These are phyloP conservation scores for Hipposideros larvatus DNA, from an alignment of 2,797 vertebrate genomes.

Conservation along the genomic window DNA sequence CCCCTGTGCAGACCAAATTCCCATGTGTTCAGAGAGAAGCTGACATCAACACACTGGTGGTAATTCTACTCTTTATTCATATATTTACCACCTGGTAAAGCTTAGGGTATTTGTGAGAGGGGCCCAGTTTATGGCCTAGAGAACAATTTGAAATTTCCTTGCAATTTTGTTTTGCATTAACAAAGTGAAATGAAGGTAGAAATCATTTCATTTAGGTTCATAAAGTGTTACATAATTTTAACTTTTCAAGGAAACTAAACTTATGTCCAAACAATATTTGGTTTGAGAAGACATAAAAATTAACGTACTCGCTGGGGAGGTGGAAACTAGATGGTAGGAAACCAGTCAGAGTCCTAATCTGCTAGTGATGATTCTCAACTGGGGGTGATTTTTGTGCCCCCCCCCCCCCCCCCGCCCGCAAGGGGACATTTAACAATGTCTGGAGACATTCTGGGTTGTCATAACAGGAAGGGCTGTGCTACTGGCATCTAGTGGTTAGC, in stretches of 20 bases:
- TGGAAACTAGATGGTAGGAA: neutral
- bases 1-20: neutral
- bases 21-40: neutral
- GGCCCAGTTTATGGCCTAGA: neutral
- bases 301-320: neutral
- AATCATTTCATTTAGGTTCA: neutral
- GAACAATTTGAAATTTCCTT: neutral
- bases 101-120: neutral
- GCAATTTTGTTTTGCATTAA: neutral
- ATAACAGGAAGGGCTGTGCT: neutral
- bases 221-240: neutral
- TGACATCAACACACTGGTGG: neutral
- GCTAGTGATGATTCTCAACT: neutral
- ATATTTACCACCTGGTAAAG: neutral
- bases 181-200: neutral
- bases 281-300: conserved; percentile 22
- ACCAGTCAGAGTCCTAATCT: neutral
- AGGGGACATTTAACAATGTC: neutral
- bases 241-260: conserved; percentile 25
- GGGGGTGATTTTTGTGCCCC: neutral
- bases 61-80: neutral
- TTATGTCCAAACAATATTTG: neutral
- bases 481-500: neutral
- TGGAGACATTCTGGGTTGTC: neutral
- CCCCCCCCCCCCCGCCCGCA: too few species aligned